Conservation (phyloP, 1,140 invertebrate species). For the Protaetia brevitarsis region DNA sequence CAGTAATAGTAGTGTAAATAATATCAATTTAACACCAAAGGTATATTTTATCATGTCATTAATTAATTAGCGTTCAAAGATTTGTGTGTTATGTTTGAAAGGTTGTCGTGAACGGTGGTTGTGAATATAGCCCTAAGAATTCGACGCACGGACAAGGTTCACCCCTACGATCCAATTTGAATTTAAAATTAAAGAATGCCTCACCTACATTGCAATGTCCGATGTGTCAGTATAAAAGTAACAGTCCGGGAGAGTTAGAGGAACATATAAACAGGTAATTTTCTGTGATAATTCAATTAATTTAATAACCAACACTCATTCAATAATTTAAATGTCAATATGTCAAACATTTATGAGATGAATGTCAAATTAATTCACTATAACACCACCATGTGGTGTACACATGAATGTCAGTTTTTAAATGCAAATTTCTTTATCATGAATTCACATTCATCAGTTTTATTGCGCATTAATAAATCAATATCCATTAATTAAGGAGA, state of each 20-base stretch:
- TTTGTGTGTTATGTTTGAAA: too few species aligned
- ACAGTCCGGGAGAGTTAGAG: constrained; percentile 70
- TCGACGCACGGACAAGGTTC: constrained; percentile 58
- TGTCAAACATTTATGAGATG: too few species aligned
- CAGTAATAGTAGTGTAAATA: constrained; percentile 40
- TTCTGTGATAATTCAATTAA: too few species aligned
- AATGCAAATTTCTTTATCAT: too few species aligned
- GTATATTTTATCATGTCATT: constrained; percentile 28
- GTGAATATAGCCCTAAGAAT: constrained; percentile 42
- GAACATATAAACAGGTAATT: constrained; percentile 75
- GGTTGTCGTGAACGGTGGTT: constrained; percentile 43
- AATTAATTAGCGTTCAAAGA: neutral
- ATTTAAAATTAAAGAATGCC: constrained; percentile 60
- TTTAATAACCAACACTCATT: too few species aligned
- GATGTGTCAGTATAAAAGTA: constrained; percentile 74
- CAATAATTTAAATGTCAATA: too few species aligned
- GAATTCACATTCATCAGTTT: too few species aligned
- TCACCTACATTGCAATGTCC: constrained; percentile 62
- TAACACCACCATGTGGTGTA: too few species aligned
- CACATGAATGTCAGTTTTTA: too few species aligned
- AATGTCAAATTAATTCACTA: too few species aligned
- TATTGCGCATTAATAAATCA: too few species aligned
- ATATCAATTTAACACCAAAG: constrained; percentile 47
- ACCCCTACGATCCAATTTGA: constrained; percentile 60
- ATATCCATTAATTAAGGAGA: too few species aligned